Conservation (phyloP, 2,113 vertebrate genomes). For the Ailurus styani region DNA sequence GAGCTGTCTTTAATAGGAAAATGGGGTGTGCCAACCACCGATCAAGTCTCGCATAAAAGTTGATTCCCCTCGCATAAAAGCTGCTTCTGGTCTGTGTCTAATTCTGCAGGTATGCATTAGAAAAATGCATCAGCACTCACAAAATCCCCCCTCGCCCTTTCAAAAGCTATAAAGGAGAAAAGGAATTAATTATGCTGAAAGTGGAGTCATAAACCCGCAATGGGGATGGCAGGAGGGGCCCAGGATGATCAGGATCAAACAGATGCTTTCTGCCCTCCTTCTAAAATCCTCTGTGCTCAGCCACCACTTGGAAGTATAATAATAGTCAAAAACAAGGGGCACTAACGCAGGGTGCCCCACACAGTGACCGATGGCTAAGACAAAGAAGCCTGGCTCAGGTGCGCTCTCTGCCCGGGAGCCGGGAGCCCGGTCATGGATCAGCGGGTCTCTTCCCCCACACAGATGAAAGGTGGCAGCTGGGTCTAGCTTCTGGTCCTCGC, state of each 20-base stretch:
- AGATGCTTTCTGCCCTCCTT: neutral
- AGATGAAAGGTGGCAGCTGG: neutral
- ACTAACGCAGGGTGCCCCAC: neutral
- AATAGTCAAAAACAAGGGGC: neutral
- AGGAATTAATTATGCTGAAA: neutral
- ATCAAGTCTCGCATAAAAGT: neutral
- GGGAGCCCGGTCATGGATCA: fast-evolving
- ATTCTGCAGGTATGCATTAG: neutral
- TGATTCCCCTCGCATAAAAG: no score
- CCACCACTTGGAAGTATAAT: neutral
- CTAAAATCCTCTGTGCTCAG: neutral
- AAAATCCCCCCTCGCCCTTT: neutral
- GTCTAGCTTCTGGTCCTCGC: neutral
- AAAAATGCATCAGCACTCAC: neutral
- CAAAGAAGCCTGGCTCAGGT: neutral
- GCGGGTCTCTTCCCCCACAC: neutral
- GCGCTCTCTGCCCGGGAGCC: neutral
- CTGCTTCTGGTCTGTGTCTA: neutral
- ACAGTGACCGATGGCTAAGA: fast-evolving
- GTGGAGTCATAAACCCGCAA: neutral
- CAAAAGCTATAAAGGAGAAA: neutral
- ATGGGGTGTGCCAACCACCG: neutral
- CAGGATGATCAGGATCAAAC: neutral
- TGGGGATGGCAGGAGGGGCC: neutral
- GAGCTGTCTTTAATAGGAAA: neutral